Conservation (phyloP, 2,888 invertebrate genomes). For the Muschampia plurimacula region DNA sequence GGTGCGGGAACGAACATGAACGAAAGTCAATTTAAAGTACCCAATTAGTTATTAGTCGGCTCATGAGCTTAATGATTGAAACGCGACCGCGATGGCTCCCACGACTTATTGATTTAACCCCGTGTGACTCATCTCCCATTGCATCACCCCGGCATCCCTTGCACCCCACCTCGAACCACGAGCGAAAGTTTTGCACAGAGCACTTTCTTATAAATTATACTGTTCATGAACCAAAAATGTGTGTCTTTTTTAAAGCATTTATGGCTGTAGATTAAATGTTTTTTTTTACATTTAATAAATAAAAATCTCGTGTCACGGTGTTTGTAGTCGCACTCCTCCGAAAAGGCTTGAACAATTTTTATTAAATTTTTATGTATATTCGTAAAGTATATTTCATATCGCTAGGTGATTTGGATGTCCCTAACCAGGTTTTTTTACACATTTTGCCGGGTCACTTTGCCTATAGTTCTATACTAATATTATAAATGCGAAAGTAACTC, state of each 20-base stretch:
- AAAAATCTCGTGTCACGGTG: no score
- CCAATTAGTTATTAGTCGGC: constrained; percentile 29
- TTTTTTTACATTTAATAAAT: no score
- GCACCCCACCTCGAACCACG: constrained; percentile 47
- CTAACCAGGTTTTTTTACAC: no score
- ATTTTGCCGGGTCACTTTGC: no score
- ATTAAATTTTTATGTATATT: no score
- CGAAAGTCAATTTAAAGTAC: constrained; percentile 15
- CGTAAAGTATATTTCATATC: no score
- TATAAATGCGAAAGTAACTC: no score
- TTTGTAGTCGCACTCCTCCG: no score
- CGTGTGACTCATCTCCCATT: constrained; percentile 74
- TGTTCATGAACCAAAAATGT: not conserved
- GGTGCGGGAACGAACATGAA: not conserved
- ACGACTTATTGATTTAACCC: constrained; percentile 79
- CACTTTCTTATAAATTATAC: not conserved
- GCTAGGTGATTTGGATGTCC: no score
- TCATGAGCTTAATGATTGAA: constrained; percentile 37
- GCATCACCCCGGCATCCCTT: constrained; percentile 54
- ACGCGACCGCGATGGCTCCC: constrained; percentile 41
- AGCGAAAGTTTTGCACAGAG: constrained; percentile 28
- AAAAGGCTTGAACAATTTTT: no score
- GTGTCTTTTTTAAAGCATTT: not conserved
- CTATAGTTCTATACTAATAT: no score
- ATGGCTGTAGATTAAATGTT: not conserved